phyloP scores from a whole-genome alignment of 2,113 vertebrate species.

The Gymnarchus niloticus region DNA sequence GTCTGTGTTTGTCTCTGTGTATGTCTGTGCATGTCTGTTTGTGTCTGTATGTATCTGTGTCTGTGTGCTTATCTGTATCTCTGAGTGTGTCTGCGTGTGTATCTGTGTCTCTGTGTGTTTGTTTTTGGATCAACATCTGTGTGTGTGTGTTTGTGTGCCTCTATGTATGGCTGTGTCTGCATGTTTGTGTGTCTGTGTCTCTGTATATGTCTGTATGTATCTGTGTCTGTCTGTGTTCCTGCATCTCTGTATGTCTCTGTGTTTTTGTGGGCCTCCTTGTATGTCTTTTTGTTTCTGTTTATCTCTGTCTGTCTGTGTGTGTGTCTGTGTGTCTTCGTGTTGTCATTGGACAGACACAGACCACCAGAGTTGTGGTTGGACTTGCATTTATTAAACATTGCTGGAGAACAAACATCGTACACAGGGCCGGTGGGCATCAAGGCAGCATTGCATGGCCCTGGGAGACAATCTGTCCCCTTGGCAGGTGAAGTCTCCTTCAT shows the following conservation, averaged over 20 bases:
- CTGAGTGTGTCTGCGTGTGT: not conserved
- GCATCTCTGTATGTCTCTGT: not conserved
- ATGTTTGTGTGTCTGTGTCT: not conserved
- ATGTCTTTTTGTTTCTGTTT: not conserved
- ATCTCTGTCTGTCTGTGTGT: not conserved
- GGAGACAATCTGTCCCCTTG: too few species aligned
- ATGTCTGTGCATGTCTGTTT: not conserved
- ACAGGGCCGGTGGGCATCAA: too few species aligned
- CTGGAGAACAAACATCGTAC: too few species aligned
- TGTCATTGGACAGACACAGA: too few species aligned
- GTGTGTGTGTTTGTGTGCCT: not conserved
- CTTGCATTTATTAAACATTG: too few species aligned
- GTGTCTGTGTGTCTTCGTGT: not conserved
- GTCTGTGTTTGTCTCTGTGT: not conserved
- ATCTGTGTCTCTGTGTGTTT: not conserved
- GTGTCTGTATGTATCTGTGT: not conserved
- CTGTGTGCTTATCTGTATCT: not conserved
- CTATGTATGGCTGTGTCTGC: too few species aligned
- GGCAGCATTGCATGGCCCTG: too few species aligned
- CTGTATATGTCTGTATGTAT: not conserved
- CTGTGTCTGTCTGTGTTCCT: not conserved
- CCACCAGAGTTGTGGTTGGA: too few species aligned
- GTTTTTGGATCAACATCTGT: too few species aligned
- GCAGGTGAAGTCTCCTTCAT: too few species aligned
- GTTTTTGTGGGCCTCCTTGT: not conserved